These are phyloP conservation scores for Mythimna impura DNA, from an alignment of 2,888 invertebrate species.

Conservation along the genomic window DNA sequence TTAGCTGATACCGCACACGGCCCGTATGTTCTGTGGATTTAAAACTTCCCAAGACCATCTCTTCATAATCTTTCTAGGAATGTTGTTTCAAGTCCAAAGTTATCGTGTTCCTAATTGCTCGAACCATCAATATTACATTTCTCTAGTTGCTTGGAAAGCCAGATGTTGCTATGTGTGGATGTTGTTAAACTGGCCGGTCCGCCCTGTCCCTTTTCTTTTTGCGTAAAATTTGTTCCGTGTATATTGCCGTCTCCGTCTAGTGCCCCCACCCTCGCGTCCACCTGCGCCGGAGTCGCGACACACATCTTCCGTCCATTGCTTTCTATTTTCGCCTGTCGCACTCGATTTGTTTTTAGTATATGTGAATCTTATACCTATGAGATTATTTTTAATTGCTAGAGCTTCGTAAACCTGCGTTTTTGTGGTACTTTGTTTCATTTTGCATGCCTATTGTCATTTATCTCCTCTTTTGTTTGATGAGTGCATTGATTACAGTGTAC, in stretches of 20 bases:
- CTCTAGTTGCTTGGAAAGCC: constrained; percentile 84
- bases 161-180: constrained; percentile 80
- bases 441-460: constrained; percentile 16
- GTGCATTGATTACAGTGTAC: constrained; percentile 24
- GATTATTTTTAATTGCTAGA: constrained; percentile 68
- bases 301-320: constrained; percentile 88
- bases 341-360: constrained; percentile 77
- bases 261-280: constrained; percentile 78
- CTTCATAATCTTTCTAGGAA: constrained; percentile 33
- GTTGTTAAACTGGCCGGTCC: constrained; percentile 78
- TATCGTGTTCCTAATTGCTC: constrained; percentile 79
- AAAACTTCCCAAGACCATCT: constrained; percentile 26
- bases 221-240: constrained; percentile 76
- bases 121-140: constrained; percentile 78
- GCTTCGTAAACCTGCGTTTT: constrained; percentile 54
- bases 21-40: constrained; percentile 47
- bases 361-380: constrained; percentile 69
- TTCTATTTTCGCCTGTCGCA: constrained; percentile 88
- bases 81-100: constrained; percentile 64
- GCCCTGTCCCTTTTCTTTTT: constrained; percentile 83
- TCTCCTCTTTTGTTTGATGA: constrained; percentile 17
- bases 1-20: constrained; percentile 60
- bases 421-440: constrained; percentile 28
- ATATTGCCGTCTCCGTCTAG: constrained; percentile 76
- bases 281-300: constrained; percentile 86